Evolutionary conservation across 1,140 invertebrate genomes (phyloP).

Genomic region (Diorhabda elongata): DNA sequence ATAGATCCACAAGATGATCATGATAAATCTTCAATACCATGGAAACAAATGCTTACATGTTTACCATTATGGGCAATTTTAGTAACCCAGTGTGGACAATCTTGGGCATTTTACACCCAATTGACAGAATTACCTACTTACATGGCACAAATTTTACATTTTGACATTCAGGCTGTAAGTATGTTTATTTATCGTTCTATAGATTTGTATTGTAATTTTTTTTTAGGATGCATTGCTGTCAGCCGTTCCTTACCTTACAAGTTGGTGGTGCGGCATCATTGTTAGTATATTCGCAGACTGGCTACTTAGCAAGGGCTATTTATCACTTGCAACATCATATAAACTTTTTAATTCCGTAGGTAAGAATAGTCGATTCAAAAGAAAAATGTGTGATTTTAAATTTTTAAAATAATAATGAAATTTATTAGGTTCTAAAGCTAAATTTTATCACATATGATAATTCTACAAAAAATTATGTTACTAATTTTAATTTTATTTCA

Average conservation of each 20-base stretch:
- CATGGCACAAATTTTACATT: constrained; percentile 87
- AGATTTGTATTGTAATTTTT: constrained; percentile 5
- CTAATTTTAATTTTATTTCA: too few relatives aligned
- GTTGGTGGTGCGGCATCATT: constrained; percentile 66
- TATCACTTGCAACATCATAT: constrained; percentile 64
- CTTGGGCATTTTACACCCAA: constrained; percentile 94
- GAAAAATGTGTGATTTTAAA: too few relatives aligned
- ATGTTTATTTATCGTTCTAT: not conserved
- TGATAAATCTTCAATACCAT: constrained; percentile 56
- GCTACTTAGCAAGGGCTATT: constrained; percentile 58
- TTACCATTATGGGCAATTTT: constrained; percentile 83
- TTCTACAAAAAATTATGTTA: too few relatives aligned
- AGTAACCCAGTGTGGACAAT: constrained; percentile 84
- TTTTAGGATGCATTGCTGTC: constrained; percentile 73
- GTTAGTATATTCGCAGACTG: constrained; percentile 69
- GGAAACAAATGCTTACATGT: constrained; percentile 74
- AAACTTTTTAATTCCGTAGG: constrained; percentile 73
- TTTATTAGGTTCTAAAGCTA: too few relatives aligned
- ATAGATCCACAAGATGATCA: constrained; percentile 50
- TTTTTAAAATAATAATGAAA: too few relatives aligned
- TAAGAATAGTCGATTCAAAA: constrained; percentile 34
- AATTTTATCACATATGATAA: too few relatives aligned
- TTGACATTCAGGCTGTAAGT: constrained; percentile 73
- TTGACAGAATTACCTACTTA: constrained; percentile 91
- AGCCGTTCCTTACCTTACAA: constrained; percentile 73